Percentiles rank a stretch among this genome's conserved stretches.
Conservation (phyloP, 2,797 vertebrate species). For the Peromyscus attwateri region DNA sequence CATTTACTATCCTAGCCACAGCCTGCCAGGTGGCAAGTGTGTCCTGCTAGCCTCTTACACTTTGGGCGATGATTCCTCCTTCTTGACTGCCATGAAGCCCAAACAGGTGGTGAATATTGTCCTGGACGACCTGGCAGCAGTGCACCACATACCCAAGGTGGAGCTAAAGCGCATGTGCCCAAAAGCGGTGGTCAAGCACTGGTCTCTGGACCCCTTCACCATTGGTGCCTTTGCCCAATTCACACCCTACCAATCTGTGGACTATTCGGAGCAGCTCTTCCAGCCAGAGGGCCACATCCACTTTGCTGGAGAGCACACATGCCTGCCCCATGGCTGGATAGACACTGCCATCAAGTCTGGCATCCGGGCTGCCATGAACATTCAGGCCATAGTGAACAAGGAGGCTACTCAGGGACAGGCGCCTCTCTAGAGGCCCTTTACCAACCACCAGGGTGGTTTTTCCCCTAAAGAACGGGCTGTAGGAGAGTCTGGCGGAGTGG, state of each 20-base stretch:
- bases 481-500: not conserved
- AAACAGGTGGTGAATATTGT: slow-evolving; percentile 87
- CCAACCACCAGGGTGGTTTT: not conserved
- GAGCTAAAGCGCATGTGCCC: slow-evolving; percentile 84
- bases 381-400: slow-evolving; percentile 60
- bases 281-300: slow-evolving; percentile 75
- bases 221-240: slow-evolving; percentile 90
- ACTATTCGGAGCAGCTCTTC: slow-evolving; percentile 63
- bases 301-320: slow-evolving; percentile 84
- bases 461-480: not conserved
- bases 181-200: slow-evolving; percentile 88
- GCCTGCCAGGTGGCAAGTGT: slow-evolving; percentile 84
- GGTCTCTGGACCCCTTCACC: slow-evolving; percentile 90
- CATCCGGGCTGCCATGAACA: slow-evolving; percentile 71
- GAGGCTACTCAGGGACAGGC: not conserved
- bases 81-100: slow-evolving; percentile 88
- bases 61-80: slow-evolving; percentile 88
- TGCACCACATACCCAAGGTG: slow-evolving; percentile 87
- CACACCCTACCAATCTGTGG: slow-evolving; percentile 88
- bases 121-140: slow-evolving; percentile 89
- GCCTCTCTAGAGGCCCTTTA: not conserved
- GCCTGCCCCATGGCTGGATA: slow-evolving; percentile 81
- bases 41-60: slow-evolving; percentile 92
- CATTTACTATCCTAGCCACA: slow-evolving; percentile 93
- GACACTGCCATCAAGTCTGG: slow-evolving; percentile 83